phyloP scores from a whole-genome alignment of 2,797 vertebrate species.

The Brotula barbata region DNA sequence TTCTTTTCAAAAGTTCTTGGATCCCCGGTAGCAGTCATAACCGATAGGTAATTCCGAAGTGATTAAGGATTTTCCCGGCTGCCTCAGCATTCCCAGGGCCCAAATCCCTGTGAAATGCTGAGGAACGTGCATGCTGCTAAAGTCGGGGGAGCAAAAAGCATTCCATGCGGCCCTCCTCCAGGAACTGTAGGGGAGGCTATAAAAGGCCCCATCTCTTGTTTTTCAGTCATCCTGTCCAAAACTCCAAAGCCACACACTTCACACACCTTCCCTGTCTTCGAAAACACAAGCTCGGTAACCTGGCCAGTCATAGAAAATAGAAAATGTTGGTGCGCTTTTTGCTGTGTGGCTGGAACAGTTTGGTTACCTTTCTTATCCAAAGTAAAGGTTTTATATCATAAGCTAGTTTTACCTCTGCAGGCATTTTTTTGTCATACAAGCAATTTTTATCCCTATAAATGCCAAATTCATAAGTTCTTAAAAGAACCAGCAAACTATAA shows the following conservation, averaged over 20 bases:
- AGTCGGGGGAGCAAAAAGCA: constrained; percentile 51
- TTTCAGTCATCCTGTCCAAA: constrained; percentile 64
- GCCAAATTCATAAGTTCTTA: not conserved
- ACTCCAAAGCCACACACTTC: constrained; percentile 44
- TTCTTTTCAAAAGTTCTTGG: constrained; percentile 51
- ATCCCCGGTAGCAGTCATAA: constrained; percentile 67
- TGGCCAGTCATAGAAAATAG: not conserved
- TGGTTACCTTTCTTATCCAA: constrained; percentile 12
- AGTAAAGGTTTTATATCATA: not conserved
- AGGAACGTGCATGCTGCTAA: constrained; percentile 69
- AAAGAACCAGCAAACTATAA: constrained; percentile 3
- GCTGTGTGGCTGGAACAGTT: not conserved
- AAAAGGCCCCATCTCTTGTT: constrained; percentile 70
- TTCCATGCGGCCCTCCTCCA: constrained; percentile 67
- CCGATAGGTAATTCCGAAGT: constrained; percentile 75
- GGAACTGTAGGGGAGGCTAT: constrained; percentile 58
- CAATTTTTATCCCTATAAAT: constrained; percentile 4
- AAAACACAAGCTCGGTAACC: constrained; percentile 16
- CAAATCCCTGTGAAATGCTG: constrained; percentile 79
- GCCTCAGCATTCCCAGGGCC: constrained; percentile 78
- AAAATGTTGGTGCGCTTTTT: not conserved
- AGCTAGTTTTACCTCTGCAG: not conserved
- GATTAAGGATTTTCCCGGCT: constrained; percentile 73
- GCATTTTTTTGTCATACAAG: too few species aligned
- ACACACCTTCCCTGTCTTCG: constrained; percentile 47